Evolutionary conservation across 1,140 invertebrate species (phyloP), one percentile per base, ranked within the genome.

Genomic region (Drosophila obscura): DNA sequence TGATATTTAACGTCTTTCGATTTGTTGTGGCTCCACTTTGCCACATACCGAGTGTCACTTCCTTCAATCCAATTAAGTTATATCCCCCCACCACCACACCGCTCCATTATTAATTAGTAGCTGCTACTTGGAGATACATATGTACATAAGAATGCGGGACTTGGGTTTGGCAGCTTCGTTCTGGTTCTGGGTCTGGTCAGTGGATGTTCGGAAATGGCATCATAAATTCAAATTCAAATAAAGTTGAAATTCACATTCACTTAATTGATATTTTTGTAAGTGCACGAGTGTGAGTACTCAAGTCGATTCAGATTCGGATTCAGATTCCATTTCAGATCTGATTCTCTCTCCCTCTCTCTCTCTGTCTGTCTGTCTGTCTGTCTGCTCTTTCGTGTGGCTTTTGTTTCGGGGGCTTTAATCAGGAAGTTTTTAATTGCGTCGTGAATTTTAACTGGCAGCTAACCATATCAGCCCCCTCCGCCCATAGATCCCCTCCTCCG

Each of bases 361-460:
- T 51, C 50, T 52, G 22, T 51, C 60, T 64, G 19, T 59, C 59
- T 60, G 5, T 31, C 28, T 31, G 28, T 31, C 28, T 64, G 43
- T 46, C 60, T 61, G 9, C 7, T 69, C 19, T 51, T 66, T 72
- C 66, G 58, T 52, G 74, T 69, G 64, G 60, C 60, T 51, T 81
- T 83, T 82, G 75, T 80, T 83, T 83, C 64, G 76, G 72, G 35
- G 81, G 77, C 77, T 85, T 84, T 85, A 85, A 85, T 85, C 82
- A 85, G 82, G 82, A 85, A 85, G 82, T 85, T 85, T 85, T 85
- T 85, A 85, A 85, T 85, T 85, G 79, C 82, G 82, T 81, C 78
- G 81, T 85, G 77, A 73, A 72, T 85, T 80, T 77, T 59, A 73
- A 73, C 77, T 78, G 75, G 60, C 75, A 83, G 74, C 64, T 78